These are phyloP conservation scores for Archilochus colubris DNA, from an alignment of 2,113 vertebrate species.

Conservation along the genomic window DNA sequence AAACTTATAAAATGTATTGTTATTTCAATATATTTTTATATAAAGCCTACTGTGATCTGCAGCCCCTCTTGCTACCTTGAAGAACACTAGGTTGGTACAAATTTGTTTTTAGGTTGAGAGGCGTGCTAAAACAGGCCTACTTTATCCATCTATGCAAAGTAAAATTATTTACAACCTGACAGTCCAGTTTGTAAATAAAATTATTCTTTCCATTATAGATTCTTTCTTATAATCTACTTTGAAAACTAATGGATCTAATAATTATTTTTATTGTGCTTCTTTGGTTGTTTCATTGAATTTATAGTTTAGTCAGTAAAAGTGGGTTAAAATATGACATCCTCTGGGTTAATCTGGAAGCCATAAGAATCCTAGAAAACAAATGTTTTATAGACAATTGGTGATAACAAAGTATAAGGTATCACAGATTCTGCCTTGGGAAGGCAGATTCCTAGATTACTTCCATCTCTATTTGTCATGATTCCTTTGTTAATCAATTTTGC, in stretches of 20 bases:
- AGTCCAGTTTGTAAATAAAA: not conserved
- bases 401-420: not conserved
- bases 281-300: not conserved
- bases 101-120: not conserved
- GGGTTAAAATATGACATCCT: not conserved
- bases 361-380: not conserved
- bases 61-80: not conserved
- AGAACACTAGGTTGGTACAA: not conserved
- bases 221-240: not conserved
- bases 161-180: not conserved
- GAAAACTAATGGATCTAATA: not conserved
- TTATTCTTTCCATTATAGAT: not conserved
- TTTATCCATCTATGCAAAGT: not conserved
- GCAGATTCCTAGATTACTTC: not conserved
- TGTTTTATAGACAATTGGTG: not conserved
- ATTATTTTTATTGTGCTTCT: not conserved
- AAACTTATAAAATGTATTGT: not conserved
- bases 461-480: accelerated
- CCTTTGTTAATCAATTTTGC: not conserved
- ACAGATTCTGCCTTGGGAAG: not conserved
- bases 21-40: not conserved
- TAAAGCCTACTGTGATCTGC: not conserved
- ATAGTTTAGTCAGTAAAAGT: not conserved
- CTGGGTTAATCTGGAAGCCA: not conserved
- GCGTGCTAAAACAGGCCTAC: not conserved